Base-by-base conservation (phyloP, 30 jellyfish, hydroid and myxozoan species). In the Turritopsis dohrnii region DNA sequence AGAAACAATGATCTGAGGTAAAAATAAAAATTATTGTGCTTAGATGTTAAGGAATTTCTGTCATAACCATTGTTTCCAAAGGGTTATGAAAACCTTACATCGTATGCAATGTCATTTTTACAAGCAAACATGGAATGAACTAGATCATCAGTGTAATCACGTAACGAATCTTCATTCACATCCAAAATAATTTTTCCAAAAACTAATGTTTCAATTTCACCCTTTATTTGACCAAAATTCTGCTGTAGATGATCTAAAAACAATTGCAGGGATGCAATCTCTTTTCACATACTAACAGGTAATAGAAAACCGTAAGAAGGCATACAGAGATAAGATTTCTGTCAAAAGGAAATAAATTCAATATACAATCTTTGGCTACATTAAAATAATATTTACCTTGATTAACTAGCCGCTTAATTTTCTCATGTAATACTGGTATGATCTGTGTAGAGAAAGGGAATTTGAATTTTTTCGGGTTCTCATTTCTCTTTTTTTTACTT, bases 131-230 rank as follows among this genome's bases (percentile, higher is more conserved):
- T 69, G 16, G 23, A 23, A 69, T 27, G 77, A 69, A 69, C 30
- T 21, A 69, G 19, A 27, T 69, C 77, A 69, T 69, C 17, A 17
- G 30, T 69, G 77, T 69, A 69, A 69, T 69, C 77, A 41, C 60
- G 60, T 41, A 41, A 41, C 13, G 60, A 41, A 41, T 41, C 60
- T 41, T 41, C 60, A 41, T 41, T 41, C 60, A 41, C 60, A 3
- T 41, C 13, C 60, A 41, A 41, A 13, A 41, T 41, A 3, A 13
- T 41, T 5, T 13, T 41, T 41, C 60, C 60, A 41, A 41, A 41
- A 5, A 41, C 60, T 13, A 41, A 41, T 41, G 60, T 3, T 41
- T 41, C 60, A 5, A 41, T 13, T 3, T 41, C 9, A 5, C 13
- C 13, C 5, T 41, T 41, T 41, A 41, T 41, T 41, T 41, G 60